These are phyloP conservation scores for Saccopteryx bilineata DNA, from an alignment of 2,113 vertebrate species.

Conservation along the genomic window DNA sequence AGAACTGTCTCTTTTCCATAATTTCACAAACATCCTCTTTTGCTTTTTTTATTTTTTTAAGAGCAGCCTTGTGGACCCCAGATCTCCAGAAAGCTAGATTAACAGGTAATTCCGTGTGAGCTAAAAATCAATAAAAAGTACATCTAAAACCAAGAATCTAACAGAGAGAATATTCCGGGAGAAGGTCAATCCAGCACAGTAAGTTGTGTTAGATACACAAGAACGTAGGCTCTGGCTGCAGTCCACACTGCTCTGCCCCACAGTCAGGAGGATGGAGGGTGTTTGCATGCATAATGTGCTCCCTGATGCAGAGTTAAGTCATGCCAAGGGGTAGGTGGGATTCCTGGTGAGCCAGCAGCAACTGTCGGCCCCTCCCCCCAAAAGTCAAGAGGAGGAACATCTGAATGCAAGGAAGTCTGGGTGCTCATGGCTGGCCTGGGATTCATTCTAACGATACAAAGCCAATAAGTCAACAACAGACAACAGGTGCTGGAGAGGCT, in stretches of 20 bases:
- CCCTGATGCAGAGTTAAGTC: not conserved
- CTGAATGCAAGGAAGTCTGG: not conserved
- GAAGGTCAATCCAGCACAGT: not conserved
- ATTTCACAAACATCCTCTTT: not conserved
- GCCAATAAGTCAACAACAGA: not conserved
- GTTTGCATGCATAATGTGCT: not conserved
- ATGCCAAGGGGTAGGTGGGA: not conserved
- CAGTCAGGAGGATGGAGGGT: not conserved
- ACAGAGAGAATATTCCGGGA: not conserved
- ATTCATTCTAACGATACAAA: not conserved
- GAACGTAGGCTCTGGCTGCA: not conserved
- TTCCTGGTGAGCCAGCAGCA: not conserved
- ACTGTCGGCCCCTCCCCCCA: not conserved
- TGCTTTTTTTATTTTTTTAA: not conserved
- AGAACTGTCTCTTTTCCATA: not conserved
- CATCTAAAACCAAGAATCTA: conserved; percentile 3
- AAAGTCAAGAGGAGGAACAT: not conserved
- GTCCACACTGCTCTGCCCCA: not conserved
- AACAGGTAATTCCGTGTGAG: conserved; percentile 35
- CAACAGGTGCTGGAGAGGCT: too few relatives aligned
- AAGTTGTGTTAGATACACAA: not conserved
- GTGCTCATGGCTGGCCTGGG: not conserved
- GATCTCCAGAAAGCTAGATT: conserved; percentile 32
- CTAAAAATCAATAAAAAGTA: conserved; percentile 41
- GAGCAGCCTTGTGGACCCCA: not conserved